Evolutionary conservation across 2,797 vertebrate genomes (phyloP).

Genomic region (Aeoliscus strigatus): DNA sequence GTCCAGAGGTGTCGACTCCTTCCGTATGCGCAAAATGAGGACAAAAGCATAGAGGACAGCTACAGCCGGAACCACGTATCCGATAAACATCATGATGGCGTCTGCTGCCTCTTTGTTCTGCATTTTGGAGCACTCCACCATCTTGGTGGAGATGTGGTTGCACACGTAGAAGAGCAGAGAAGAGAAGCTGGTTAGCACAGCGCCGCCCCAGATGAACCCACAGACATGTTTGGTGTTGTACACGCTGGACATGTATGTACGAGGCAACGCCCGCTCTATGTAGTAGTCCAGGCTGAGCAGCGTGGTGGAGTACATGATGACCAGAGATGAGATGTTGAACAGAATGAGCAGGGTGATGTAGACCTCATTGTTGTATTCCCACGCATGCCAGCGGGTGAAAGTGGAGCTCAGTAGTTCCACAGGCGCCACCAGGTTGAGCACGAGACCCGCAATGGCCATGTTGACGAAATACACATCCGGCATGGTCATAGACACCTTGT

Average conservation of each 20-base stretch:
- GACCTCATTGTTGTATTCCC: slow-evolving; percentile 86
- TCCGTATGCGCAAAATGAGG: slow-evolving; percentile 85
- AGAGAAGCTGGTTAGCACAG: slow-evolving; percentile 94
- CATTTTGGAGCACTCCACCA: slow-evolving; percentile 94
- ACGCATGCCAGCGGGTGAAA: slow-evolving; percentile 85
- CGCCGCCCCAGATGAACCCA: slow-evolving; percentile 96
- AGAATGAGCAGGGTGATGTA: slow-evolving; percentile 92
- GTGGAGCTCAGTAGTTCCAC: slow-evolving; percentile 85
- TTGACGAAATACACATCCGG: slow-evolving; percentile 98
- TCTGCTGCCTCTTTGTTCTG: slow-evolving; percentile 92
- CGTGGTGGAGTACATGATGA: slow-evolving; percentile 93
- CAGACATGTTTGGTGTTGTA: slow-evolving; percentile 98
- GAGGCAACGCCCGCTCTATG: slow-evolving; percentile 91
- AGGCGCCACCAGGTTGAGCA: slow-evolving; percentile 87
- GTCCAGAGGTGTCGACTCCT: slow-evolving; percentile 88
- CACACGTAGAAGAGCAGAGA: slow-evolving; percentile 95
- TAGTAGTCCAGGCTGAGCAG: slow-evolving; percentile 96
- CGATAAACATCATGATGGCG: slow-evolving; percentile 92
- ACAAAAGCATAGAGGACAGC: slow-evolving; percentile 87
- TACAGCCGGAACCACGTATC: slow-evolving; percentile 86
- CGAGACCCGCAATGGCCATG: slow-evolving; percentile 91
- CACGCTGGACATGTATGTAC: slow-evolving; percentile 96
- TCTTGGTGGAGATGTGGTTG: slow-evolving; percentile 90
- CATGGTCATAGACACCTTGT: slow-evolving; percentile 95
- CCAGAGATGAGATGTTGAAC: slow-evolving; percentile 92